A percentile compares a stretch with the other conserved stretches of the same genome.
Evolutionary conservation across 2,113 vertebrate genomes (phyloP).

Genomic region (mouse (Mus musculus)): DNA sequence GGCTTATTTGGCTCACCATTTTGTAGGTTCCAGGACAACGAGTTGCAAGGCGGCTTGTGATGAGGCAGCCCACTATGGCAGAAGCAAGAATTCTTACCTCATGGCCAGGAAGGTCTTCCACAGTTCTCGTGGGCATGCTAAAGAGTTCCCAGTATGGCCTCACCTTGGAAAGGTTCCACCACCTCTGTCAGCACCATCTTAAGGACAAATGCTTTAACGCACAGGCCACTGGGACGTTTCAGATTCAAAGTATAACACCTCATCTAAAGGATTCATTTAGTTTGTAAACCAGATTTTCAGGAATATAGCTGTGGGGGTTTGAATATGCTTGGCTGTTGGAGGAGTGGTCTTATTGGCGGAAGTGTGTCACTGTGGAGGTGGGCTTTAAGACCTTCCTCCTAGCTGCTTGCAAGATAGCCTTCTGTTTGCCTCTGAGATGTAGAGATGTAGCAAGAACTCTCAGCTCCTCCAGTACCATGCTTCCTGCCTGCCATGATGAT

Average conservation of each 20-base stretch:
- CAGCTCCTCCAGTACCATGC: too few species aligned
- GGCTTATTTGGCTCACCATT: not conserved
- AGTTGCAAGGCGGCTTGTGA: not conserved
- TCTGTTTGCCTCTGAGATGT: too few species aligned
- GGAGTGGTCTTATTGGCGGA: too few species aligned
- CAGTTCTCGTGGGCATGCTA: not conserved
- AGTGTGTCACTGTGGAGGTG: too few species aligned
- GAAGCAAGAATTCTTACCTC: not conserved
- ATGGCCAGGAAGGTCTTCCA: not conserved
- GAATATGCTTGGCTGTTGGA: too few species aligned
- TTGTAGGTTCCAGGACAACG: not conserved
- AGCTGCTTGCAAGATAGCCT: too few species aligned
- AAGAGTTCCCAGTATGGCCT: not conserved
- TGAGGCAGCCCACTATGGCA: not conserved
- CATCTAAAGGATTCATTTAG: conserved; percentile 10
- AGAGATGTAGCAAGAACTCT: too few species aligned
- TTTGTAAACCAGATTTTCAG: not conserved
- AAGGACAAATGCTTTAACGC: not conserved
- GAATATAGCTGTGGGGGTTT: not conserved
- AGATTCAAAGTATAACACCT: not conserved
- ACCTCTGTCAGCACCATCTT: not conserved
- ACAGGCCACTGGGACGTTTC: not conserved
- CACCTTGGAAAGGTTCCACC: not conserved
- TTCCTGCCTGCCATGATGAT: too few species aligned
- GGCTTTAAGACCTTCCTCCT: too few species aligned